These are phyloP conservation scores for Rallus crepitans DNA, from an alignment of 2,797 vertebrate species.

Conservation along the genomic window DNA sequence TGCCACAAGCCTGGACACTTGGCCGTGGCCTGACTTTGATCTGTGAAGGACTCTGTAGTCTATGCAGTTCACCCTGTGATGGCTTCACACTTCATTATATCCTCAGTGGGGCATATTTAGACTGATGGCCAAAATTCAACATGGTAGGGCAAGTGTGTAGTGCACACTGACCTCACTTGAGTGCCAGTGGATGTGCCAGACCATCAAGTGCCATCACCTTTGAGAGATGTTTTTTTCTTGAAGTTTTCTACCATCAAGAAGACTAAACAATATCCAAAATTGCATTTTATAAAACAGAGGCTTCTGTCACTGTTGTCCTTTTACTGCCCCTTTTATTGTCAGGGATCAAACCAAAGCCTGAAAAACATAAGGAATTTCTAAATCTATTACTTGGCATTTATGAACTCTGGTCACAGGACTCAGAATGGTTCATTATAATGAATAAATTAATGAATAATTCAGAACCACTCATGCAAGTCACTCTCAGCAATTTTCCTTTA, in stretches of 20 bases:
- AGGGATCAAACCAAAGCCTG: background rate
- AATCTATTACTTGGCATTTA: background rate
- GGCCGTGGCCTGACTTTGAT: background rate
- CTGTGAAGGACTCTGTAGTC: background rate
- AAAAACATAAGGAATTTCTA: background rate
- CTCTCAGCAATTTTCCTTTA: conserved; percentile 3
- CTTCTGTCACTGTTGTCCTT: background rate
- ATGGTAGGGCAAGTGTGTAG: background rate
- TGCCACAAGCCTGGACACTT: background rate
- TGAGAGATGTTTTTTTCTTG: background rate
- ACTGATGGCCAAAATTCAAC: background rate
- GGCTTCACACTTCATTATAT: background rate
- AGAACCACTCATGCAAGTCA: conserved; percentile 2
- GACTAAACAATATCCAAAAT: background rate
- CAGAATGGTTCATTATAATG: background rate
- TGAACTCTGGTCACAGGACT: background rate
- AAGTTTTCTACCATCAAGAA: background rate
- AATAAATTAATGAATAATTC: conserved; percentile 62
- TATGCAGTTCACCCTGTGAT: background rate
- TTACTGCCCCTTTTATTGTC: background rate
- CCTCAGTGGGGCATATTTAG: background rate
- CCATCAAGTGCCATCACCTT: background rate
- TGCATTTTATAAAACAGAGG: background rate
- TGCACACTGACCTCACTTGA: background rate
- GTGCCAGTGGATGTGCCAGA: background rate